A percentile compares a stretch with the other conserved stretches of the same genome.
These are phyloP conservation scores for Ooceraea biroi DNA, from an alignment of 1,140 invertebrate genomes.

Conservation along the genomic window DNA sequence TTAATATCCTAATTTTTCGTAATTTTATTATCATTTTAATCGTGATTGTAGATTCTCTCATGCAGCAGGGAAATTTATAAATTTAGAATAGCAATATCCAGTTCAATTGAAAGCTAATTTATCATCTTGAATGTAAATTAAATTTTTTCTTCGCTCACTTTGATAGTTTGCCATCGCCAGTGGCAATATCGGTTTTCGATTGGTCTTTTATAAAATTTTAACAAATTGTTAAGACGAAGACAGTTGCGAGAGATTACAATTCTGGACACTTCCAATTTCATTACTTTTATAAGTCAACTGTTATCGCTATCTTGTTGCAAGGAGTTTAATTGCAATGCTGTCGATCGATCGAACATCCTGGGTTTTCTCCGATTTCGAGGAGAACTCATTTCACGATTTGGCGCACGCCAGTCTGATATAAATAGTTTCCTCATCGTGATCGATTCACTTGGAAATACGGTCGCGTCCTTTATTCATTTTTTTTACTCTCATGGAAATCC, in stretches of 20 bases:
- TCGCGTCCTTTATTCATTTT: conserved; percentile 45
- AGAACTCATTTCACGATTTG: conserved; percentile 26
- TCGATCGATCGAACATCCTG: background rate
- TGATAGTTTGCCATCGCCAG: background rate
- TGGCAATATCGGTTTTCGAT: background rate
- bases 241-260: background rate
- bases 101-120: background rate
- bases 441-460: conserved; percentile 34
- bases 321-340: conserved; percentile 8
- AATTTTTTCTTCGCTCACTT: background rate
- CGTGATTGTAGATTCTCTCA: background rate
- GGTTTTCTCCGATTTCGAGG: background rate
- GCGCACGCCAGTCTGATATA: conserved; percentile 32
- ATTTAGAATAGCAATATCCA: background rate
- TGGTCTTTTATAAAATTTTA: conserved; percentile 1
- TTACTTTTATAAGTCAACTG: background rate
- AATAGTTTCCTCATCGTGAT: conserved; percentile 26
- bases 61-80: background rate
- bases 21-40: conserved; percentile 21
- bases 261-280: background rate
- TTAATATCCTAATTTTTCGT: background rate
- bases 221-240: background rate
- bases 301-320: conserved; percentile 26
- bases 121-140: background rate
- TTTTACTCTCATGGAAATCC: conserved; percentile 20